phyloP scores from a whole-genome alignment of 2,113 vertebrate species.

The Malurus elegans region DNA sequence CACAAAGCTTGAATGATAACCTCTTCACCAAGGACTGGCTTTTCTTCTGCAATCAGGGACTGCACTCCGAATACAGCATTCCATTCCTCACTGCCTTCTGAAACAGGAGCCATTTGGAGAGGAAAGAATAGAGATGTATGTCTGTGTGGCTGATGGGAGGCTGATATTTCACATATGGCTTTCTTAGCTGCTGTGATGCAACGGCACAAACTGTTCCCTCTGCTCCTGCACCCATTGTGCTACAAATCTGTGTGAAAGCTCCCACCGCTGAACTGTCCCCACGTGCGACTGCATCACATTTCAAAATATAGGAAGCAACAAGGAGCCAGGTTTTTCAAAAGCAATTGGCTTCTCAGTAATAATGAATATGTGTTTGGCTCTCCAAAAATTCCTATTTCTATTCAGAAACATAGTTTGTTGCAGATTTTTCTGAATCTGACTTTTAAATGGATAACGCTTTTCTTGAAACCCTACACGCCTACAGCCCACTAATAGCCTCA shows the following conservation, averaged over 20 bases:
- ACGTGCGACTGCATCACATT: neutral
- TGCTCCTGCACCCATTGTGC: neutral
- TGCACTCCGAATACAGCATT: neutral
- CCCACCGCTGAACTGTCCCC: neutral
- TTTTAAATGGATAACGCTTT: neutral
- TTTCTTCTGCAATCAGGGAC: neutral
- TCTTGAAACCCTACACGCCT: neutral
- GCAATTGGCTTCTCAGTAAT: neutral
- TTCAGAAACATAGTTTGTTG: neutral
- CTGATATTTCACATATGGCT: conserved; percentile 17
- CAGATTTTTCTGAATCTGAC: neutral
- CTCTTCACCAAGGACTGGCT: neutral
- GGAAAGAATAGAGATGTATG: neutral
- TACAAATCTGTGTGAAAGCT: neutral
- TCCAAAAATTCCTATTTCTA: neutral
- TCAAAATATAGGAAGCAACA: neutral
- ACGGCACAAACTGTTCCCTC: neutral
- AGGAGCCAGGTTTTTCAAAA: neutral
- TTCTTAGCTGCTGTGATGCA: conserved; percentile 27
- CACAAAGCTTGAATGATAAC: conserved; percentile 19
- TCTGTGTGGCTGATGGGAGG: neutral
- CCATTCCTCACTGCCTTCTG: neutral
- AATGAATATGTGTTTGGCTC: neutral
- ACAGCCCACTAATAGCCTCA: neutral
- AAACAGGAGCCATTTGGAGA: neutral